Conservation (phyloP, 2,797 vertebrate genomes). For the Scyliorhinus canicula region DNA sequence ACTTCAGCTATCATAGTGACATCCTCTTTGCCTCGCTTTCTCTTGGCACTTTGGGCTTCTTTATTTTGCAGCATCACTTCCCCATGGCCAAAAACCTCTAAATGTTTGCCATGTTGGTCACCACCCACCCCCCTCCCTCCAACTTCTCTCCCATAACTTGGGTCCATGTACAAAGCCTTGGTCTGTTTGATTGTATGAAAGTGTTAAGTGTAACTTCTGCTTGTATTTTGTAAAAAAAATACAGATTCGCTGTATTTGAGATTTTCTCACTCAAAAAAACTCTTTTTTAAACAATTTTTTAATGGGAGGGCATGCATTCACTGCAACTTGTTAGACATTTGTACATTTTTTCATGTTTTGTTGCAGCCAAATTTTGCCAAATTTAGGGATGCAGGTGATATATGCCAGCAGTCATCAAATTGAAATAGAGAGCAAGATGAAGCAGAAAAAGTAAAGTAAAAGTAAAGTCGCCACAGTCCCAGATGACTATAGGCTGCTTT, state of each 20-base stretch:
- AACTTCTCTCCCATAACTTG: background rate
- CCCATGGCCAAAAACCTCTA: background rate
- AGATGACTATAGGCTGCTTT: too few species aligned
- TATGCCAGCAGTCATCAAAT: background rate
- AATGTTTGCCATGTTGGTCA: background rate
- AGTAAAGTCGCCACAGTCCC: too few species aligned
- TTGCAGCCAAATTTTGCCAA: background rate
- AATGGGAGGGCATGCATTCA: background rate
- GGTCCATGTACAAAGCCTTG: background rate
- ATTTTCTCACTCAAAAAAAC: background rate
- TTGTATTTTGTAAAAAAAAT: background rate
- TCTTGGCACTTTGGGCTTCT: background rate
- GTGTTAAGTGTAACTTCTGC: background rate
- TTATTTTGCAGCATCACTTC: background rate
- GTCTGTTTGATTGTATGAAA: background rate
- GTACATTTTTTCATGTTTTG: background rate
- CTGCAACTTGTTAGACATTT: background rate
- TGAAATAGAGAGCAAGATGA: background rate
- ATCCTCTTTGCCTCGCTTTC: background rate
- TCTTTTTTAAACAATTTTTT: background rate
- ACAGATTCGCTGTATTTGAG: background rate
- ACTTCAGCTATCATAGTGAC: too few species aligned
- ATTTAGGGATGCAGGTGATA: background rate
- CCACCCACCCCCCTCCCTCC: too few species aligned
- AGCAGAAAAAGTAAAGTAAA: too few species aligned